These are phyloP conservation scores for Argyresthia albistria DNA, from an alignment of 2,888 invertebrate genomes.

Conservation along the genomic window DNA sequence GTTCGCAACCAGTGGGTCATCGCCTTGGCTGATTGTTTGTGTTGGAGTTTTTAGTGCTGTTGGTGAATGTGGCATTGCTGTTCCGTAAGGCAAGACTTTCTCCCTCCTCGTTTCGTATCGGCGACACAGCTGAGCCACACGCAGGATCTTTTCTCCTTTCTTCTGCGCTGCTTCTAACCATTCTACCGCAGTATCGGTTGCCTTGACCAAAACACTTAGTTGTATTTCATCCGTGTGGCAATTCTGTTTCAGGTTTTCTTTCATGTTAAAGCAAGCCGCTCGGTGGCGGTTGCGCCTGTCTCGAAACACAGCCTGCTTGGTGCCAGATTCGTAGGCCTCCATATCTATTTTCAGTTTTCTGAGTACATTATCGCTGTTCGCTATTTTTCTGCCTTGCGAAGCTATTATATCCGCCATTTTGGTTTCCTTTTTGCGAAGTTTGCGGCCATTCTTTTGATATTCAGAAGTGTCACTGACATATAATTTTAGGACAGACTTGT, in stretches of 20 bases:
- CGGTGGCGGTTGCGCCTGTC: constrained; percentile 51
- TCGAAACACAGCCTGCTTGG: constrained; percentile 53
- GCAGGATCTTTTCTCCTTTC: constrained; percentile 65
- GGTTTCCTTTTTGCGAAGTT: constrained; percentile 50
- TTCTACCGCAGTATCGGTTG: constrained; percentile 45
- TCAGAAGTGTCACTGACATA: constrained; percentile 48
- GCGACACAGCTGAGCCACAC: constrained; percentile 61
- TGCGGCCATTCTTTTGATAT: constrained; percentile 51
- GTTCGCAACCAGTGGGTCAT: constrained; percentile 36
- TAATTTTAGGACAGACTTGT: constrained; percentile 44
- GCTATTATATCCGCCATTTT: constrained; percentile 59
- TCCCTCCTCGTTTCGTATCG: constrained; percentile 71
- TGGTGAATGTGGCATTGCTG: constrained; percentile 29
- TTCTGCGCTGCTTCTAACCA: constrained; percentile 44
- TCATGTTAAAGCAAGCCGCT: constrained; percentile 41
- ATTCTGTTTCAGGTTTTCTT: constrained; percentile 33
- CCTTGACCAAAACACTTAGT: constrained; percentile 36
- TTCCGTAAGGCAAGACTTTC: constrained; percentile 54
- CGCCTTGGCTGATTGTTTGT: no score
- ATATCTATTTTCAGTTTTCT: constrained; percentile 44
- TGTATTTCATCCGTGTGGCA: constrained; percentile 34
- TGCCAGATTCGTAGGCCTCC: constrained; percentile 53
- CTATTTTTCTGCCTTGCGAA: constrained; percentile 51
- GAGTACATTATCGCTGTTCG: constrained; percentile 43
- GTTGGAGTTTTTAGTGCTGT: constrained; percentile 9